Evolutionary conservation across 2,113 vertebrate species (phyloP).

Genomic region (Casuarius casuarius): DNA sequence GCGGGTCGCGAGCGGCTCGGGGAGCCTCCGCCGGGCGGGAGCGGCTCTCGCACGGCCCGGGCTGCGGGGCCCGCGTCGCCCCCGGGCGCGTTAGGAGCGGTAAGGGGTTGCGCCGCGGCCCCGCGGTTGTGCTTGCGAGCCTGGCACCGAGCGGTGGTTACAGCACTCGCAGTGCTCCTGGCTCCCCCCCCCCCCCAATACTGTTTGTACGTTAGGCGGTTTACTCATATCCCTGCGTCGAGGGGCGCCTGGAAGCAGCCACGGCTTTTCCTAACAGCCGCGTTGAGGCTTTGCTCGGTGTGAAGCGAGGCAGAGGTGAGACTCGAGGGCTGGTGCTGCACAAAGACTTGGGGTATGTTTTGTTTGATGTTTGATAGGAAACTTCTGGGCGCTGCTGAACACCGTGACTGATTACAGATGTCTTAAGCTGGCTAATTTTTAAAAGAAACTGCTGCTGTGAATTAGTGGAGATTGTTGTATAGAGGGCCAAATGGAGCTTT

Average conservation of each 20-base stretch:
- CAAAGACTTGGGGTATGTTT: neutral
- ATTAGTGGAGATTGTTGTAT: neutral
- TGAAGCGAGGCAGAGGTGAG: neutral
- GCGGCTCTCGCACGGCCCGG: accelerated
- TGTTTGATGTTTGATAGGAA: neutral
- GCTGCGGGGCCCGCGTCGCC: neutral
- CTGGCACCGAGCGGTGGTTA: neutral
- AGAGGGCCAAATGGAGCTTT: neutral
- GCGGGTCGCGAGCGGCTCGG: neutral
- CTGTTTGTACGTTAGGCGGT: neutral
- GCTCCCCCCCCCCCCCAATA: too few relatives aligned
- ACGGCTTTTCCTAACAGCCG: neutral
- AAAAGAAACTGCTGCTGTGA: neutral
- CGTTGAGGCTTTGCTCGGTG: neutral
- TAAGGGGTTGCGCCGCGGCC: neutral
- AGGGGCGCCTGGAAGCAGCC: neutral
- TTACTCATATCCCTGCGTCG: neutral
- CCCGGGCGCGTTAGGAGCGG: neutral
- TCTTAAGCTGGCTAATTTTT: neutral
- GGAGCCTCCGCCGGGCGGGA: neutral
- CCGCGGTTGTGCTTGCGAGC: neutral
- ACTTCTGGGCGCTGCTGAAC: neutral
- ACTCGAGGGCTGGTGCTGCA: neutral
- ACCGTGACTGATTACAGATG: neutral
- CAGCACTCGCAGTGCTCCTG: neutral